Evolutionary conservation across 2,888 invertebrate species (phyloP).

Genomic region (Mesodorylaimus sp.): DNA sequence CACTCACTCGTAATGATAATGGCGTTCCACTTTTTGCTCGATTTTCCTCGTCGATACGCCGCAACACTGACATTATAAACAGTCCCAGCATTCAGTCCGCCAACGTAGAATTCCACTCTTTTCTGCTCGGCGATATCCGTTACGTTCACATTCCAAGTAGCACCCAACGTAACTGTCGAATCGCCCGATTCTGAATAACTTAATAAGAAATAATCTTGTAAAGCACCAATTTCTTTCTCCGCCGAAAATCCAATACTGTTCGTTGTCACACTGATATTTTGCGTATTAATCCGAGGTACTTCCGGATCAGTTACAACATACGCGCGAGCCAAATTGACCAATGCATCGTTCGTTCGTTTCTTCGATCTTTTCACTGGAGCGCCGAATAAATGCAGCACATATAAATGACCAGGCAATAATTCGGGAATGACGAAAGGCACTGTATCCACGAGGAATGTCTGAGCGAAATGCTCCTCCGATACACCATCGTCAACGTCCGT

Average conservation of each 20-base stretch:
- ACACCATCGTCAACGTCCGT: not conserved
- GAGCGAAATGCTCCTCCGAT: not conserved
- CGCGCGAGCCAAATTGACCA: not conserved
- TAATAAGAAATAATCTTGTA: not conserved
- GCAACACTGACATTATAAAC: not conserved
- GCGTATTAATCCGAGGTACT: not conserved
- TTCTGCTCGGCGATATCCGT: not conserved
- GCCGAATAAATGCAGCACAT: not conserved
- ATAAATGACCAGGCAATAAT: not conserved
- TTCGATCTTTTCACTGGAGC: no score
- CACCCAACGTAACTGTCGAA: not conserved
- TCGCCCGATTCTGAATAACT: not conserved
- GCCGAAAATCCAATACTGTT: not conserved
- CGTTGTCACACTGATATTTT: not conserved
- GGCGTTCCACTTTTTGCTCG: not conserved
- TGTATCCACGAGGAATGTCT: not conserved
- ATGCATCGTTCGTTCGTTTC: no score
- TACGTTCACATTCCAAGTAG: not conserved
- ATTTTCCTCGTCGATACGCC: not conserved
- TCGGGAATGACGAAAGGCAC: not conserved
- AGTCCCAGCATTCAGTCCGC: not conserved
- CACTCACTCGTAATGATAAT: not conserved
- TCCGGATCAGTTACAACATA: not conserved
- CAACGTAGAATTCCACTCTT: not conserved
- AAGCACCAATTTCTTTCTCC: not conserved